Evolutionary conservation across 2,113 vertebrate species (phyloP).

Genomic region (Tetrax tetrax): DNA sequence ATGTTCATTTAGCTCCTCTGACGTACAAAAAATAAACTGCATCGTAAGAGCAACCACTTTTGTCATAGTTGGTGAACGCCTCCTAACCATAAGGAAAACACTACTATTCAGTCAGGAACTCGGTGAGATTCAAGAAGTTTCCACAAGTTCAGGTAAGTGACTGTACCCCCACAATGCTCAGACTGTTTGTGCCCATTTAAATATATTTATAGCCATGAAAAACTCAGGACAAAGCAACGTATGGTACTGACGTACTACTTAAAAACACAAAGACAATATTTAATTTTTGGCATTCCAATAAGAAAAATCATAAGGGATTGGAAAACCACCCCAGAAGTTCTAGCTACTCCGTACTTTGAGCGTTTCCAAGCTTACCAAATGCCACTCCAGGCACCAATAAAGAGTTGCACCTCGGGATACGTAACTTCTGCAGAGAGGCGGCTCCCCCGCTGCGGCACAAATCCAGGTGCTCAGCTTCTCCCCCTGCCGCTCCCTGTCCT

Average conservation of each 20-base stretch:
- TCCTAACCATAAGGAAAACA: neutral
- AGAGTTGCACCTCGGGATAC: accelerated
- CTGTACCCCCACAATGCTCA: neutral
- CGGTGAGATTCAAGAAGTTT: neutral
- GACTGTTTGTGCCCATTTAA: neutral
- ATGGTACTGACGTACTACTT: no score
- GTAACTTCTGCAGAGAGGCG: accelerated
- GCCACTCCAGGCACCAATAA: neutral
- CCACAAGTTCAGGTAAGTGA: neutral
- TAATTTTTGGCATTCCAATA: neutral
- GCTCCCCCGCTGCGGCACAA: neutral
- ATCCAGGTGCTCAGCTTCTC: neutral
- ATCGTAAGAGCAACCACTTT: neutral
- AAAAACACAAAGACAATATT: neutral
- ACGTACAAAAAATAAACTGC: neutral
- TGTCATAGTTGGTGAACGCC: accelerated
- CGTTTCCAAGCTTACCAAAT: neutral
- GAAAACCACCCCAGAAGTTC: neutral
- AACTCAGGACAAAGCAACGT: neutral
- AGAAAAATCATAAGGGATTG: neutral
- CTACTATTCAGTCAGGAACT: neutral
- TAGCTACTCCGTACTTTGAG: no score
- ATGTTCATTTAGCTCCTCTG: neutral
- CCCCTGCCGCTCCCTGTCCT: neutral
- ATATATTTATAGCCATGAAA: neutral